Base-by-base conservation (phyloP, 2,797 vertebrate species). In the Poeciliopsis infans region DNA sequence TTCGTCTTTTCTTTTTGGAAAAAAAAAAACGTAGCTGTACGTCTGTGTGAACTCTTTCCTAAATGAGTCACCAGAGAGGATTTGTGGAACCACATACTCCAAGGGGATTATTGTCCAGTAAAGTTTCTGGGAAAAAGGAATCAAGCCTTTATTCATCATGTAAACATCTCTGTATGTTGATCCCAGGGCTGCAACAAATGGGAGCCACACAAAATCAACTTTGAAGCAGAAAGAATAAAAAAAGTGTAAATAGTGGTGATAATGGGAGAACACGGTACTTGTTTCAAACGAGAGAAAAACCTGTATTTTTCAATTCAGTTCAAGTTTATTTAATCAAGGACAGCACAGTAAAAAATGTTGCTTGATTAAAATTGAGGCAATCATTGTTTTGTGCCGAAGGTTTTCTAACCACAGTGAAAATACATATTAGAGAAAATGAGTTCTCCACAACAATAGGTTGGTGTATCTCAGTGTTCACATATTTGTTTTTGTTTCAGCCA, bases 41-140 rank as follows among this genome's bases (percentile, higher is more conserved):
- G 45, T 77, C 80, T 78, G 74, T 78, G 76, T 79, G 41, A 72
- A 79, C 47, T 75, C 64, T 77, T 77, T 89, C 80, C 82, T 82
- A 59, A 74, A 66, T 83, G 86, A 86, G 76, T 91, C 86, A 88
- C 75, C 36, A 78, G 11, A 75, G 69, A 83, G 74, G 64, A 85
- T 76, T 79, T 80, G 80, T 84, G 76, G 80, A 81, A 79, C 66
- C 55, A 12, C 6, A 69, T 47, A 69, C 66, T 70, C 41, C 15
- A 7, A 4, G 43, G 77, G 72, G 75, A 84, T 79, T 86, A 25
- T 85, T 82, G 85, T 86, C 84, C 77, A 76, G 72, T 53, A 16
- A 76, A 33, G 78, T 87, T 45, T 79, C 64, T 81, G 83, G 57
- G 73, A 83, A 90, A 55, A 82, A 78, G 76, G 70, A 77, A 70